phyloP scores from a whole-genome alignment of 2,888 invertebrate genomes.

The Notocelia uddmanniana region DNA sequence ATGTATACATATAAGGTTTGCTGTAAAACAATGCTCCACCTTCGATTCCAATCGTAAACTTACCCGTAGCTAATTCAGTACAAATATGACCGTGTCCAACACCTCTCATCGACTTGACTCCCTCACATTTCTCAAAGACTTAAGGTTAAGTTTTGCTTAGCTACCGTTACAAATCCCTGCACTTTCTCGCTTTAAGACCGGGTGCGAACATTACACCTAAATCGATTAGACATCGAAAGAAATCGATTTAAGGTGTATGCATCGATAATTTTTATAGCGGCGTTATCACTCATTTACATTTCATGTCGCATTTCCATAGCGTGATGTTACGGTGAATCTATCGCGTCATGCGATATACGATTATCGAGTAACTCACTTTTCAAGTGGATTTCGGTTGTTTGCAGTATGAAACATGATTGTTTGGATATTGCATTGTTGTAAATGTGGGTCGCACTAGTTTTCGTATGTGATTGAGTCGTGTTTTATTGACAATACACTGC shows the following conservation, averaged over 20 bases:
- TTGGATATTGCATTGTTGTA: conserved; percentile 19
- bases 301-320: conserved; percentile 59
- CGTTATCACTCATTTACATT: conserved; percentile 64
- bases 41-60: conserved; percentile 69
- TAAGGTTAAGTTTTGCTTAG: conserved; percentile 31
- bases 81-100: conserved; percentile 71
- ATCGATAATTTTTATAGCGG: conserved; percentile 75
- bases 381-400: conserved; percentile 10
- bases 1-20: conserved; percentile 30
- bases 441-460: background rate
- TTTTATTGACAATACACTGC: background rate
- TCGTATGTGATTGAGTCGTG: background rate
- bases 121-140: conserved; percentile 12
- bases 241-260: conserved; percentile 76
- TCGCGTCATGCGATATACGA: background rate
- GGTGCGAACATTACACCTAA: conserved; percentile 70
- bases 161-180: conserved; percentile 7
- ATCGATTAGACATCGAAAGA: conserved; percentile 81
- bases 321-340: conserved; percentile 45
- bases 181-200: conserved; percentile 37
- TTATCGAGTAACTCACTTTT: conserved; percentile 7
- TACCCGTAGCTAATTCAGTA: conserved; percentile 74
- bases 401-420: background rate
- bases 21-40: conserved; percentile 50
- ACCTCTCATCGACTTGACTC: conserved; percentile 25